Percentiles rank a stretch among this genome's conserved stretches.
Evolutionary conservation across 2,888 invertebrate genomes (phyloP).

Genomic region (Hyppa rectilinea): DNA sequence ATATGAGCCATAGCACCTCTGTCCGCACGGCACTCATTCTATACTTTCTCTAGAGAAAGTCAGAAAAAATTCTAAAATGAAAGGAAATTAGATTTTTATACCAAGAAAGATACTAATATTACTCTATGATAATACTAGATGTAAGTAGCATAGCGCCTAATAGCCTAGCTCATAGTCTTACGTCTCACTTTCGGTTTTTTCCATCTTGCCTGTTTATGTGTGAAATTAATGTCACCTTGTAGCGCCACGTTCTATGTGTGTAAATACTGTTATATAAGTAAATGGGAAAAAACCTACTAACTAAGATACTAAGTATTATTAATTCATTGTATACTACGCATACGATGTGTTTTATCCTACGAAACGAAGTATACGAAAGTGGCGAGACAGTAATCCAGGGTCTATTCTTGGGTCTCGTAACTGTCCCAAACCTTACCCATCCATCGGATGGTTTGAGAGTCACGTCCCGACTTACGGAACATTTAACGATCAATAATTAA

Average conservation of each 20-base stretch:
- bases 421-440: slow-evolving; percentile 18
- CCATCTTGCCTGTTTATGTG: too few relatives aligned
- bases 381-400: slow-evolving; percentile 34
- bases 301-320: not conserved
- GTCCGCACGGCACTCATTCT: too few relatives aligned
- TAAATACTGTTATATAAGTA: too few relatives aligned
- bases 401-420: slow-evolving; percentile 24
- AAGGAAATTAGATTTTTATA: not conserved
- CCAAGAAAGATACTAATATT: not conserved
- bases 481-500: slow-evolving; percentile 53
- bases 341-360: not conserved
- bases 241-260: too few relatives aligned
- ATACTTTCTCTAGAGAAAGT: too few relatives aligned
- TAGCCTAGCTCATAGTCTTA: too few relatives aligned
- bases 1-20: too few relatives aligned
- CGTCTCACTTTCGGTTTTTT: too few relatives aligned
- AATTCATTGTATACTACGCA: not conserved
- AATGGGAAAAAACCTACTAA: too few relatives aligned
- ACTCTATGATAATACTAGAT: too few relatives aligned
- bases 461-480: slow-evolving; percentile 46
- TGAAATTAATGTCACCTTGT: too few relatives aligned
- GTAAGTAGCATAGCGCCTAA: too few relatives aligned
- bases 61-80: not conserved
- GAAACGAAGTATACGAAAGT: slow-evolving; percentile 15
- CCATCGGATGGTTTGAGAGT: slow-evolving; percentile 29